Evolutionary conservation across 1,140 invertebrate genomes (phyloP).

Genomic region (Drosophila nikananu): DNA sequence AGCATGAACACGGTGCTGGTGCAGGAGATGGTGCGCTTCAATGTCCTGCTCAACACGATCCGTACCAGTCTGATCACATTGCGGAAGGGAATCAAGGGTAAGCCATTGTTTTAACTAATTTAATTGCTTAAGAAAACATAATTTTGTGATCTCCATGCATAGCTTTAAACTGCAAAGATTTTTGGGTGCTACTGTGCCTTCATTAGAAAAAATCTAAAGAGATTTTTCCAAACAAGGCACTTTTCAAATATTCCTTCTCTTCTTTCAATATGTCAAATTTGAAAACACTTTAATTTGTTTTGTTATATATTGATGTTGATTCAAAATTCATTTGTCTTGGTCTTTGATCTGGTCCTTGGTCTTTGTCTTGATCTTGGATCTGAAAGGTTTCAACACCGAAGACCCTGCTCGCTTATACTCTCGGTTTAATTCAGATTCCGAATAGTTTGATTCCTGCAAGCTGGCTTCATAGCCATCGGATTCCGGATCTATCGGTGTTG

Average conservation of each 20-base stretch:
- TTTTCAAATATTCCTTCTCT: too few relatives aligned
- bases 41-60: conserved; percentile 91
- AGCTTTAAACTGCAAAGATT: neutral
- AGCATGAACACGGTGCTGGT: conserved; percentile 92
- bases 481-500: neutral
- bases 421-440: rapidly evolving
- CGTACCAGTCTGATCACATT: conserved; percentile 91
- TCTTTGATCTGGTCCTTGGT: neutral
- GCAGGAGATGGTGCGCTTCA: conserved; percentile 97
- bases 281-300: neutral
- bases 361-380: neutral
- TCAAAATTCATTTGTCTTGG: neutral
- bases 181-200: neutral
- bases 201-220: neutral
- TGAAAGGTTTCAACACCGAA: neutral
- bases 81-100: conserved; percentile 96
- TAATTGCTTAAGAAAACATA: conserved; percentile 1
- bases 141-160: neutral
- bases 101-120: conserved; percentile 23
- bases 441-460: neutral
- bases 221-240: neutral
- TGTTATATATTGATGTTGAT: neutral
- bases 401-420: neutral
- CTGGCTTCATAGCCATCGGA: neutral
- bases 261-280: neutral